A percentile compares a stretch with the other conserved stretches of the same genome.
These are phyloP conservation scores for Sminthopsis crassicaudata DNA, from an alignment of 2,113 vertebrate genomes.

Conservation along the genomic window DNA sequence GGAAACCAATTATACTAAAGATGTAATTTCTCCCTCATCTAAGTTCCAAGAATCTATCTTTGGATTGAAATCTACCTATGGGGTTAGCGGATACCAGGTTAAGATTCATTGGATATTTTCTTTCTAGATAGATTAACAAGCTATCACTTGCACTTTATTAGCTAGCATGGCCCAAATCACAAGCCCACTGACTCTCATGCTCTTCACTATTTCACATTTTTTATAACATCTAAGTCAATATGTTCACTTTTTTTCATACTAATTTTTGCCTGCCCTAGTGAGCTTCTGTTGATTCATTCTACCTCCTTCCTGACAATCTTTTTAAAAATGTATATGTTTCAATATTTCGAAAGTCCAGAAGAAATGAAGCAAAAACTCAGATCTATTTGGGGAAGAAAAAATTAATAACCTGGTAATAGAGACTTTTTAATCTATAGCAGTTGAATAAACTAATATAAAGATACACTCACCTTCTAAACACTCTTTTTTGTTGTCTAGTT, in stretches of 20 bases:
- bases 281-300: slow-evolving; percentile 9
- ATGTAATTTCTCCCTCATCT: not conserved
- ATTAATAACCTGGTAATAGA: slow-evolving; percentile 18
- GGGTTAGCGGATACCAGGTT: not conserved
- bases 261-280: not conserved
- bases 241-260: not conserved
- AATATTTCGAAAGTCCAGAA: slow-evolving; percentile 48
- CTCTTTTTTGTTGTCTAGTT: slow-evolving; percentile 97
- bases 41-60: not conserved
- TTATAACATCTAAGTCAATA: not conserved
- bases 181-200: not conserved
- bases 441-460: slow-evolving; percentile 65
- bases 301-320: slow-evolving; percentile 11
- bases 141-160: not conserved
- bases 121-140: not conserved
- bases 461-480: slow-evolving; percentile 94
- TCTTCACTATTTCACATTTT: slow-evolving; percentile 33
- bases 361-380: slow-evolving; percentile 15
- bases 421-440: slow-evolving; percentile 6
- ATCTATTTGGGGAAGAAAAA: not conserved
- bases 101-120: not conserved
- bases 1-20: not conserved
- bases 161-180: not conserved
- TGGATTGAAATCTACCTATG: not conserved
- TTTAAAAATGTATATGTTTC: slow-evolving; percentile 14